Base-by-base conservation (phyloP, 2,797 vertebrate genomes). In the Arnoldichthys spilopterus region DNA sequence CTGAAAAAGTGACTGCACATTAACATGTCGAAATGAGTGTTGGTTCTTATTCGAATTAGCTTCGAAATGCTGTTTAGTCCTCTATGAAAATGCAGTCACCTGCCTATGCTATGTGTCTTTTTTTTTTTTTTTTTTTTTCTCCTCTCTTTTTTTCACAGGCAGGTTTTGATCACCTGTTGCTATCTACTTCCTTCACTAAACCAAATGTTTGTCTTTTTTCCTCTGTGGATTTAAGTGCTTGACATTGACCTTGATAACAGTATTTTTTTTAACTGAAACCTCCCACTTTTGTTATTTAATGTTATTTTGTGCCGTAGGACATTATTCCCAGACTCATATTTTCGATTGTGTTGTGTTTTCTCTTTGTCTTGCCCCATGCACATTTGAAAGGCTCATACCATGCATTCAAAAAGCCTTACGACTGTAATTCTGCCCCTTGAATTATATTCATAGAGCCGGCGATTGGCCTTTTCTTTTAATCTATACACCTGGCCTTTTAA, bases 1-100 rank as follows among this genome's bases (percentile, higher is more conserved):
- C 86, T 77, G 28, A 34, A 66, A 76, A 87, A 87, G 83, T 84
- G 80, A 76, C 80, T 80, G n/a, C 84, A 82, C 79, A 69, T 84
- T 77, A 81, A 75, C 71, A 79, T 70, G 59, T 71, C 28, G 24
- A 26, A 32, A 51, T 58, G 32, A 74, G 56, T 69, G 30, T 68
- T 45, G 47, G 43, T 71, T 47, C 56, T 22, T 16, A n/a, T n/a
- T n/a, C n/a, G n/a, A n/a, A 9, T 9, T 34, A 20, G 43, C n/a
- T 68, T 67, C 20, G 51, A 77, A 77, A 75, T 80, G 67, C 68
- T 83, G 74, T 37, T 22, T 1, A 62, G 66, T 70, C 34, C 24
- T 79, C 62, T 59, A 20, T 81, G 56, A 75, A 28, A 28, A 54
- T 53, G 22, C 45, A 53, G 47, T 63, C 49, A 54, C 40, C 47